These are phyloP conservation scores for Patagioenas fasciata DNA, from an alignment of 2,113 vertebrate genomes.

Conservation along the genomic window DNA sequence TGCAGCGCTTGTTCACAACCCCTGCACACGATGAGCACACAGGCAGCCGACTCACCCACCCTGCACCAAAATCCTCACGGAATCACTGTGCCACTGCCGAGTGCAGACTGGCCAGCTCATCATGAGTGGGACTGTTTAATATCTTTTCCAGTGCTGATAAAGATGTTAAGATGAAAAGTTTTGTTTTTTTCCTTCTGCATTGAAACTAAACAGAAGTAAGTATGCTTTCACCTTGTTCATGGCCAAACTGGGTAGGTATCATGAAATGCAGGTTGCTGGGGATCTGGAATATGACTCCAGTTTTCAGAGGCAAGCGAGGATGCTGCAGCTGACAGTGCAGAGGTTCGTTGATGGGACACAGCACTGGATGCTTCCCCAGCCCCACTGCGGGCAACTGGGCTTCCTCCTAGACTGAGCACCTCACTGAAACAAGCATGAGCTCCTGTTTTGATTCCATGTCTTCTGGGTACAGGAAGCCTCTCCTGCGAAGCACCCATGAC, in stretches of 20 bases:
- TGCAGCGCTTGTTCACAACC: background rate
- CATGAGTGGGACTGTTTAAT: background rate
- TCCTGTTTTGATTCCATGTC: background rate
- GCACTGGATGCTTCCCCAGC: background rate
- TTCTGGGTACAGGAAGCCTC: background rate
- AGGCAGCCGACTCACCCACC: background rate
- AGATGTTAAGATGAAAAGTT: background rate
- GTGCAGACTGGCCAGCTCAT: background rate
- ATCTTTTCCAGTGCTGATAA: background rate
- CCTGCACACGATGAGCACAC: accelerated
- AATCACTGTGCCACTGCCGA: background rate
- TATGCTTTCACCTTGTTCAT: background rate
- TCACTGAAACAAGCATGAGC: background rate
- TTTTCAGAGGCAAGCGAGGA: background rate
- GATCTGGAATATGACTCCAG: background rate
- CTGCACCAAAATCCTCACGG: background rate
- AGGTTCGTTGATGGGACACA: background rate
- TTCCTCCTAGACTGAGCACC: background rate
- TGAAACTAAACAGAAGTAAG: background rate
- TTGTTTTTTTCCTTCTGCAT: background rate
- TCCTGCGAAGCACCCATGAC: background rate
- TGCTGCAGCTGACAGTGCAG: background rate
- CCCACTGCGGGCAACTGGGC: background rate
- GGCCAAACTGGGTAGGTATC: background rate
- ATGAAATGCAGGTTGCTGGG: background rate